Conservation (phyloP, 2,797 vertebrate genomes). For the Sandelia bainsii region DNA sequence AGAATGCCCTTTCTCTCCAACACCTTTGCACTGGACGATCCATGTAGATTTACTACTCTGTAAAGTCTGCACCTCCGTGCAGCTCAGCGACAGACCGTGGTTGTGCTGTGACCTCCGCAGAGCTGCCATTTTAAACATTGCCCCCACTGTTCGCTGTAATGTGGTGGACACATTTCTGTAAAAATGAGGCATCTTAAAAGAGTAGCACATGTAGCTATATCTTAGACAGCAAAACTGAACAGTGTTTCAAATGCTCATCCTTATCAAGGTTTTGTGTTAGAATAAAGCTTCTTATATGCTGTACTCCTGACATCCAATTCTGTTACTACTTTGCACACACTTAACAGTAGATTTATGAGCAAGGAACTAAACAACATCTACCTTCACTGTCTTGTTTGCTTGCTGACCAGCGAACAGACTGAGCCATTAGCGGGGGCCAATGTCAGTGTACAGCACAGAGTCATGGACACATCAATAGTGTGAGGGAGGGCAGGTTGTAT, state of each 20-base stretch:
- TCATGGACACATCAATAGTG: constrained; percentile 65
- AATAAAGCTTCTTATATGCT: not conserved
- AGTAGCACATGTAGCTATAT: not conserved
- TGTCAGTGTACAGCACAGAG: constrained; percentile 68
- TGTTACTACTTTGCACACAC: not conserved
- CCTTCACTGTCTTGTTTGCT: constrained; percentile 52
- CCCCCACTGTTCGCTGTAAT: constrained; percentile 12
- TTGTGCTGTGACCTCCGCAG: constrained; percentile 35
- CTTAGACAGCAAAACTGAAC: not conserved
- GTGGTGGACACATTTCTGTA: constrained; percentile 10
- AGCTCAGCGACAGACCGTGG: constrained; percentile 15
- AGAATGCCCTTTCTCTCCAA: constrained; percentile 66
- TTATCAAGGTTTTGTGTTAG: not conserved
- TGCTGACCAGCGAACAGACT: constrained; percentile 52
- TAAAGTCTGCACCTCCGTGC: constrained; percentile 51
- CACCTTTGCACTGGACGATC: constrained; percentile 42
- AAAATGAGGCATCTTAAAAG: constrained; percentile 27
- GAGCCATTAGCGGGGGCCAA: constrained; percentile 69
- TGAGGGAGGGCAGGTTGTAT: constrained; percentile 56
- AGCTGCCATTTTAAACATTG: constrained; percentile 59
- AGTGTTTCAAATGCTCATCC: not conserved
- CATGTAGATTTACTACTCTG: constrained; percentile 63
- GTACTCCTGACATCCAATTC: not conserved
- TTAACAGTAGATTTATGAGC: constrained; percentile 35
- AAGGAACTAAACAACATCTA: constrained; percentile 27